Conservation (phyloP, 2,797 vertebrate genomes). For the Tangara arthus region DNA sequence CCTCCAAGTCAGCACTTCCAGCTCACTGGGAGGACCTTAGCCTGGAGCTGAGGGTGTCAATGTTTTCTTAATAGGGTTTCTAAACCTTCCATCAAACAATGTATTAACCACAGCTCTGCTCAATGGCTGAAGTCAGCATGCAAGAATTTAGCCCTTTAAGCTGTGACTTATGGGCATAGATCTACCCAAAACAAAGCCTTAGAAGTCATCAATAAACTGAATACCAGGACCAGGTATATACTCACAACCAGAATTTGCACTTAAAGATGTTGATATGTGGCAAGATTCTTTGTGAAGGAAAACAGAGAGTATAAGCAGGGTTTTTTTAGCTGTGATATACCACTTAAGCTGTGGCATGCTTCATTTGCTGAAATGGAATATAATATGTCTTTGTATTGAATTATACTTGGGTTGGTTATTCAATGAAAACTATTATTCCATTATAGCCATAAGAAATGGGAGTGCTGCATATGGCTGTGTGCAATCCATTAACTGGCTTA, state of each 20-base stretch:
- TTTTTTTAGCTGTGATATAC: not conserved
- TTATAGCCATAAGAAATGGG: slow-evolving; percentile 6
- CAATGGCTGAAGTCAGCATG: not conserved
- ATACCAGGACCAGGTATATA: not conserved
- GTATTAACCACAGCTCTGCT: not conserved
- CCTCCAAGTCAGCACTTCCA: not conserved
- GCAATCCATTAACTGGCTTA: slow-evolving; percentile 32
- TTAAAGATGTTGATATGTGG: not conserved
- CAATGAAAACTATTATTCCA: slow-evolving; percentile 52
- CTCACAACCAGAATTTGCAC: not conserved
- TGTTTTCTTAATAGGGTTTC: not conserved
- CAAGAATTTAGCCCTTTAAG: not conserved
- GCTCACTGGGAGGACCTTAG: not conserved
- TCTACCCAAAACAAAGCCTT: not conserved
- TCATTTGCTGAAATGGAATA: not conserved
- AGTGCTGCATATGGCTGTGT: not conserved
- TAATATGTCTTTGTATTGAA: slow-evolving; percentile 13
- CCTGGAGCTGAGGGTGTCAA: not conserved
- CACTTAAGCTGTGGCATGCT: not conserved
- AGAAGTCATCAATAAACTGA: not conserved
- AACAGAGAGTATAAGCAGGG: not conserved
- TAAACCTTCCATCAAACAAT: not conserved
- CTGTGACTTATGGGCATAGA: not conserved
- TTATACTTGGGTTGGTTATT: slow-evolving; percentile 46
- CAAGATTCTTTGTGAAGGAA: not conserved